A percentile compares a stretch with the other conserved stretches of the same genome.
phyloP scores from a whole-genome alignment of 2,888 invertebrate genomes.

The Lasioglossum leucozonium region DNA sequence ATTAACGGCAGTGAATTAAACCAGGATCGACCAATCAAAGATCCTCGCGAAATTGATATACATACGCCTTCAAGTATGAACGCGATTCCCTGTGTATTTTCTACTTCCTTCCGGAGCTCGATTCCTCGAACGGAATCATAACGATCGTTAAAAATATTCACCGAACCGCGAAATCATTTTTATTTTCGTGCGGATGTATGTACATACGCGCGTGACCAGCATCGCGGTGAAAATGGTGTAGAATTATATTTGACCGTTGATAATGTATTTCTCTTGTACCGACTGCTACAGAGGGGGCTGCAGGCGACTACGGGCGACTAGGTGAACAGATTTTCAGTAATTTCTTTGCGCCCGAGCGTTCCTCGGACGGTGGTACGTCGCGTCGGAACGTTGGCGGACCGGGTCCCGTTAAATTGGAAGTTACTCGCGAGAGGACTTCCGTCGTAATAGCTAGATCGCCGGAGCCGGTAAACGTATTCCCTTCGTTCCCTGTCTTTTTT shows the following conservation, averaged over 20 bases:
- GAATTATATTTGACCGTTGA: conserved; percentile 44
- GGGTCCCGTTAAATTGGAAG: conserved; percentile 54
- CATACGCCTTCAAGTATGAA: not conserved
- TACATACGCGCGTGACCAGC: conserved; percentile 8
- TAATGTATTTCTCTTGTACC: conserved; percentile 8
- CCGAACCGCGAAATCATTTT: conserved; percentile 27
- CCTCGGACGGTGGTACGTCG: conserved; percentile 16
- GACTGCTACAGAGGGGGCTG: not conserved
- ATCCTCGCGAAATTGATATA: not conserved
- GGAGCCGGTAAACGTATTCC: conserved; percentile 63
- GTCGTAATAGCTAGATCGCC: conserved; percentile 34
- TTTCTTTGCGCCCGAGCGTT: conserved; percentile 33
- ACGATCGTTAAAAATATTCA: conserved; percentile 56
- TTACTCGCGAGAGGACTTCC: conserved; percentile 47
- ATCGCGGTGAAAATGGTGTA: conserved; percentile 23
- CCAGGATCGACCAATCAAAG: not conserved
- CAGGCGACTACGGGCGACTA: not conserved
- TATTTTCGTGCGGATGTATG: conserved; percentile 19
- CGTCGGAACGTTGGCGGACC: not conserved
- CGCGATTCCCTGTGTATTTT: not conserved
- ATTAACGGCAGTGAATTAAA: not conserved
- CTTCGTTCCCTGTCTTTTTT: conserved; percentile 32
- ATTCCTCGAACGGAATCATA: conserved; percentile 18
- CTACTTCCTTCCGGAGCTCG: not conserved
- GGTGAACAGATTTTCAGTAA: conserved; percentile 44